Conservation (phyloP, 2,113 vertebrate species). For the Mus spicilegus region DNA sequence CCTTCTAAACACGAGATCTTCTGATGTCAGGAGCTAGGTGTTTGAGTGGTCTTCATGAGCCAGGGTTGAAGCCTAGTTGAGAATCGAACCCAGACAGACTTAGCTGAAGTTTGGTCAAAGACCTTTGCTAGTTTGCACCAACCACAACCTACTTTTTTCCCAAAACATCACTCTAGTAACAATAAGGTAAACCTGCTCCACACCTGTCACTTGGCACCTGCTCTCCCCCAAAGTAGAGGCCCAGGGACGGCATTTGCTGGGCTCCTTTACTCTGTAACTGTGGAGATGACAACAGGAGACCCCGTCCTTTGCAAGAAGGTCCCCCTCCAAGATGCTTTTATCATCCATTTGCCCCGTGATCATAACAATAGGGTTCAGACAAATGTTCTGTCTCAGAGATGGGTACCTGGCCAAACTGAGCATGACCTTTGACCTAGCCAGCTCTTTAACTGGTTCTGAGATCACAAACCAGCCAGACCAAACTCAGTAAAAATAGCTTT, state of each 20-base stretch:
- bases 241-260: neutral
- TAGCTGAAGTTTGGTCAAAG: neutral
- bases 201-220: neutral
- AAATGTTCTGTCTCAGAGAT: neutral
- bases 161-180: neutral
- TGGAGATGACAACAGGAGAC: neutral
- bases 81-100: too few species aligned
- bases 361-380: neutral
- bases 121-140: neutral
- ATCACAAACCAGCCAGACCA: neutral
- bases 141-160: neutral
- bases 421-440: neutral
- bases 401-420: neutral
- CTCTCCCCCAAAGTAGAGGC: neutral
- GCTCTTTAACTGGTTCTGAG: neutral
- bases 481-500: constrained; percentile 58
- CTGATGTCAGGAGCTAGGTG: too few species aligned
- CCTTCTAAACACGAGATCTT: neutral
- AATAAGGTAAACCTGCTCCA: neutral
- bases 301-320: neutral
- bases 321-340: neutral
- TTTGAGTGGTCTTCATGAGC: neutral
- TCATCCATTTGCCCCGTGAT: neutral
- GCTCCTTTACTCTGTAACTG: neutral
- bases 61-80: neutral